Conservation (phyloP, 92 coral and sea anemone genomes). For the Diadumene lineata region DNA sequence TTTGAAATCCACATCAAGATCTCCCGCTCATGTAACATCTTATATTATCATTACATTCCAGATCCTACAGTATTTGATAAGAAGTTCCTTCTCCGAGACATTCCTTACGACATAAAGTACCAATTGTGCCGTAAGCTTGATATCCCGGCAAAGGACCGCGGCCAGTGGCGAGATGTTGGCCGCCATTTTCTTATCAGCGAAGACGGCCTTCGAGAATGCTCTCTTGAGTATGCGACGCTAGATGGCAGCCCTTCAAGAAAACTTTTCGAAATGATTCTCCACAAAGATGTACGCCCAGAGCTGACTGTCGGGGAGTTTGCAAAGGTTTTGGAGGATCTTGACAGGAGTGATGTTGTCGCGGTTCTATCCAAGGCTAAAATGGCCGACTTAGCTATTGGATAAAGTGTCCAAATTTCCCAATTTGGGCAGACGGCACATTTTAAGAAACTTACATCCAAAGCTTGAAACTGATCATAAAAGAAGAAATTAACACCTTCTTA, state of each 20-base stretch:
- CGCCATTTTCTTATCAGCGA: slow-evolving; percentile 21
- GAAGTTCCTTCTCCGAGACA: slow-evolving; percentile 16
- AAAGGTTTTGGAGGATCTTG: slow-evolving; percentile 39
- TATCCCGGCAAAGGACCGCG: slow-evolving; percentile 23
- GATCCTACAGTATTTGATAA: slow-evolving; percentile 2
- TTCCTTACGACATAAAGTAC: slow-evolving; percentile 34
- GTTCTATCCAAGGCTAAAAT: no score
- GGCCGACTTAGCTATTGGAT: no score
- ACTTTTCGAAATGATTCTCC: slow-evolving; percentile 29
- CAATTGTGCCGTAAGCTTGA: slow-evolving; percentile 34
- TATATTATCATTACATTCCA: not conserved
- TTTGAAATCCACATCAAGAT: no score
- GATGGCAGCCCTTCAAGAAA: slow-evolving; percentile 46
- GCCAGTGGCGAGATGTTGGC: slow-evolving; percentile 53
- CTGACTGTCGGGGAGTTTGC: slow-evolving; percentile 53
- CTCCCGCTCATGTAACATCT: no score
- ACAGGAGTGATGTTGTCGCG: slow-evolving; percentile 21
- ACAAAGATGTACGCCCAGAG: not conserved
- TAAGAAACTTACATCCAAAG: no score
- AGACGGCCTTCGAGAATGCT: slow-evolving; percentile 13
- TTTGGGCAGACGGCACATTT: no score
- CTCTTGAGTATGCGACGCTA: slow-evolving; percentile 26
- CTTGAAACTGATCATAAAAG: no score
- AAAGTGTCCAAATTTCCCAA: no score
- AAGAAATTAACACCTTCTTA: no score